Percentiles rank a stretch among this genome's conserved stretches.
These are phyloP conservation scores for Thalpophila matura DNA, from an alignment of 2,888 invertebrate genomes.

Conservation along the genomic window DNA sequence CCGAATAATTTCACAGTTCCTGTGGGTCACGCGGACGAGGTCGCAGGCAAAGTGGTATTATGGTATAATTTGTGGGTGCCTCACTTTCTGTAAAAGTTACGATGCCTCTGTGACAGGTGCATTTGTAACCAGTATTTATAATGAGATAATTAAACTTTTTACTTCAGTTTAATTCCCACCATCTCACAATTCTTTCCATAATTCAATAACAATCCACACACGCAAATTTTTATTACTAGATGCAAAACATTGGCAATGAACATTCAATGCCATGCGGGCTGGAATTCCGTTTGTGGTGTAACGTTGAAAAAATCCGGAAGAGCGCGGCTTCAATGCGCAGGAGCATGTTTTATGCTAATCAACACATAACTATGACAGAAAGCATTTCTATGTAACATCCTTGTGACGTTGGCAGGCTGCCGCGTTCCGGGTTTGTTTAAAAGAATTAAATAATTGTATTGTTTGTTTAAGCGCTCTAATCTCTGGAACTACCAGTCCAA, in stretches of 20 bases:
- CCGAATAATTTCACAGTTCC: too few relatives aligned
- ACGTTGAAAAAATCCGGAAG: slow-evolving; percentile 83
- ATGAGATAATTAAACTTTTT: not conserved
- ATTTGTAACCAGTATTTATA: too few relatives aligned
- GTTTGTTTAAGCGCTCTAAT: too few relatives aligned
- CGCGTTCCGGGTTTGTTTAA: slow-evolving; percentile 64
- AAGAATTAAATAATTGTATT: slow-evolving; percentile 22
- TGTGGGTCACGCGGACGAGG: too few relatives aligned
- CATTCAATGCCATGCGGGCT: slow-evolving; percentile 76
- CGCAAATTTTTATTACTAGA: slow-evolving; percentile 61
- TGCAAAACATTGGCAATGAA: slow-evolving; percentile 70
- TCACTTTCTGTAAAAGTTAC: too few relatives aligned
- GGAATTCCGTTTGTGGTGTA: slow-evolving; percentile 71
- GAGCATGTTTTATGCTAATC: slow-evolving; percentile 86
- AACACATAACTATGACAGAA: slow-evolving; percentile 79
- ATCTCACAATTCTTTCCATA: not conserved
- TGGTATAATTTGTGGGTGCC: too few relatives aligned
- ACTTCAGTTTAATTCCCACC: not conserved
- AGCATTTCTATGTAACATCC: slow-evolving; percentile 86
- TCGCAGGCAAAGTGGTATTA: too few relatives aligned
- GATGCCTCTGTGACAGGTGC: too few relatives aligned
- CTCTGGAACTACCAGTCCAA: too few relatives aligned
- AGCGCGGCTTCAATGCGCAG: slow-evolving; percentile 67
- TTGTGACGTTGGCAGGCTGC: slow-evolving; percentile 68
- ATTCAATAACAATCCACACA: slow-evolving; percentile 24